A percentile compares a stretch with the other conserved stretches of the same genome.
Conservation (phyloP, 2,797 vertebrate species). For the Typhlichthys subterraneus region DNA sequence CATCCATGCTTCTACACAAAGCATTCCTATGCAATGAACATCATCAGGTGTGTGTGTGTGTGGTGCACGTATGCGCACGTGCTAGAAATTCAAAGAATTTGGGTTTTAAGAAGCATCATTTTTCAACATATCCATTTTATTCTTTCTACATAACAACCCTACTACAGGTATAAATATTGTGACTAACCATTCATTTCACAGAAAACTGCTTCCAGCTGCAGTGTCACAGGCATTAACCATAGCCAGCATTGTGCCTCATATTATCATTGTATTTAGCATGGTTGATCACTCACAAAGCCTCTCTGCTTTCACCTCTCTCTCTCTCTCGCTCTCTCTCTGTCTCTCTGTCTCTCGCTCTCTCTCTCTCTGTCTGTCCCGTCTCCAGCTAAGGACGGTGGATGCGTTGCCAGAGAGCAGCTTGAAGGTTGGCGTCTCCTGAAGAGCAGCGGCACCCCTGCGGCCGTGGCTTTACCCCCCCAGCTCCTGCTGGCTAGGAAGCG, state of each 20-base stretch:
- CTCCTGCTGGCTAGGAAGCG: conserved; percentile 48
- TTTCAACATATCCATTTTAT: conserved; percentile 2
- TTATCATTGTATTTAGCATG: not conserved
- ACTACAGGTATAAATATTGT: not conserved
- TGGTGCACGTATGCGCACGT: not conserved
- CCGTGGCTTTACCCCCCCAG: conserved; percentile 48
- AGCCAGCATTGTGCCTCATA: not conserved
- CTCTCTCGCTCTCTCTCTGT: not conserved
- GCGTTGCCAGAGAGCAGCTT: conserved; percentile 59
- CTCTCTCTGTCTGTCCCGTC: conserved; percentile 1
- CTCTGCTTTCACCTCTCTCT: not conserved
- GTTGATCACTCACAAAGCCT: not conserved
- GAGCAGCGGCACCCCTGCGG: conserved; percentile 40
- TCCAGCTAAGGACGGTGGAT: conserved; percentile 81
- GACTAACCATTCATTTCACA: conserved; percentile 3
- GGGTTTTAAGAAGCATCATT: conserved; percentile 7
- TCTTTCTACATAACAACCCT: conserved; percentile 1
- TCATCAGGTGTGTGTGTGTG: not conserved
- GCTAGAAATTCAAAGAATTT: no score
- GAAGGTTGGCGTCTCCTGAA: conserved; percentile 73
- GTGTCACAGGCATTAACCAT: conserved; percentile 17
- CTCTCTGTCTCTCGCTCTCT: conserved; percentile 1
- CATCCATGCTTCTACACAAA: no score
- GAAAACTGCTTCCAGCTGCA: conserved; percentile 1
- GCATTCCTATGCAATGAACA: conserved; percentile 25